Conservation (phyloP, 2,797 vertebrate genomes). For the Acrossocheilus wenchowensis region DNA sequence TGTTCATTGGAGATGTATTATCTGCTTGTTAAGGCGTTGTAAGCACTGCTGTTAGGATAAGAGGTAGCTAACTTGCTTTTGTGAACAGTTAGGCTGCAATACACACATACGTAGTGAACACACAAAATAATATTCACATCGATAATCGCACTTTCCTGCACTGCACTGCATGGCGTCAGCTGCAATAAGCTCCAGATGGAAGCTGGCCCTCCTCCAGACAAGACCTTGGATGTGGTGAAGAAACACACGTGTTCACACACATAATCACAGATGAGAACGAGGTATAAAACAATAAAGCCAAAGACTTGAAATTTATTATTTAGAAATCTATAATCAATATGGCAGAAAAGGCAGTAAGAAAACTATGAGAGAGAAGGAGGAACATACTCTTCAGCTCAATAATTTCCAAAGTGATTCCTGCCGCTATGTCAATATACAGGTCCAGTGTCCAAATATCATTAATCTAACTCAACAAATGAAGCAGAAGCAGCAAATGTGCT, state of each 20-base stretch:
- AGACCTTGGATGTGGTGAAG: constrained; percentile 80
- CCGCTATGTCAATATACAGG: neutral
- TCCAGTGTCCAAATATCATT: constrained; percentile 13
- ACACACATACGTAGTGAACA: neutral
- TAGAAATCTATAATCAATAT: constrained; percentile 3
- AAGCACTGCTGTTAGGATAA: constrained; percentile 5
- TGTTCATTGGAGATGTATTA: constrained; percentile 25
- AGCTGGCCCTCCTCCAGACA: constrained; percentile 76
- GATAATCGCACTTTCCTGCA: constrained; percentile 55
- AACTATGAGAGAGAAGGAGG: neutral
- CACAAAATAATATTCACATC: constrained; percentile 55
- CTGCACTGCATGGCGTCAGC: constrained; percentile 79
- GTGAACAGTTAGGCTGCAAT: neutral
- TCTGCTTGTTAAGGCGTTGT: constrained; percentile 28
- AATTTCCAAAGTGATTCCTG: neutral
- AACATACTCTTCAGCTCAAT: neutral
- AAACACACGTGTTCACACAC: constrained; percentile 64
- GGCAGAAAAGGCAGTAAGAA: neutral
- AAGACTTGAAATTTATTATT: constrained; percentile 8
- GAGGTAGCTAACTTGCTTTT: neutral
- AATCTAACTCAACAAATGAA: constrained; percentile 24
- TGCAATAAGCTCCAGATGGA: constrained; percentile 85
- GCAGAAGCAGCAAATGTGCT: neutral
- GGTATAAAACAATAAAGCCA: constrained; percentile 13
- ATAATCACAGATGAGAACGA: constrained; percentile 7